Conservation (phyloP, 2,888 invertebrate genomes). For the Andricus curvator region DNA sequence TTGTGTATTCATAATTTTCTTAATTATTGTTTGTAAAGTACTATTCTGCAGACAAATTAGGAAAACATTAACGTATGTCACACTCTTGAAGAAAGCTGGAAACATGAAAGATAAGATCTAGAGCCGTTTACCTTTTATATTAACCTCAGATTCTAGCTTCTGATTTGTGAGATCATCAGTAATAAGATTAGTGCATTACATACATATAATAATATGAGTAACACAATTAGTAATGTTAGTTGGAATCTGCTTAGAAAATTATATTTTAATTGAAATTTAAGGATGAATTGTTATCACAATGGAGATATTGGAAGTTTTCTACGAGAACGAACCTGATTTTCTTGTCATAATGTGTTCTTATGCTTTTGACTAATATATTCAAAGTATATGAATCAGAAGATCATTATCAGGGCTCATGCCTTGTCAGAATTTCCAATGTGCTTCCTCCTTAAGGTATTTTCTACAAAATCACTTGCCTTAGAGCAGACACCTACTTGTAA, state of each 20-base stretch:
- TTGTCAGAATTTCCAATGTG: slow-evolving; percentile 20
- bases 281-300: neutral
- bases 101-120: slow-evolving; percentile 30
- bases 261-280: slow-evolving; percentile 1
- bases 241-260: neutral
- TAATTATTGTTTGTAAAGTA: neutral
- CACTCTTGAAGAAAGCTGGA: neutral
- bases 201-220: neutral
- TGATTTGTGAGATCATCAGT: neutral
- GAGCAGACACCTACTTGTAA: slow-evolving; percentile 9
- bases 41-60: neutral
- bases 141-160: neutral
- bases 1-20: no score
- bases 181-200: neutral
- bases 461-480: slow-evolving; percentile 15
- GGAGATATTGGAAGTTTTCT: neutral
- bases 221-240: neutral
- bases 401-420: slow-evolving; percentile 14
- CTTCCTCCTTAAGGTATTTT: slow-evolving; percentile 7
- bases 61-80: slow-evolving; percentile 10
- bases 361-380: neutral
- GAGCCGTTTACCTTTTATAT: neutral
- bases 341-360: neutral
- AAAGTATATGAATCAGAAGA: slow-evolving; percentile 18
- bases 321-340: neutral